Evolutionary conservation across 2,888 invertebrate species (phyloP), one percentile per base, ranked within the genome.

Genomic region (Aquatica leii): DNA sequence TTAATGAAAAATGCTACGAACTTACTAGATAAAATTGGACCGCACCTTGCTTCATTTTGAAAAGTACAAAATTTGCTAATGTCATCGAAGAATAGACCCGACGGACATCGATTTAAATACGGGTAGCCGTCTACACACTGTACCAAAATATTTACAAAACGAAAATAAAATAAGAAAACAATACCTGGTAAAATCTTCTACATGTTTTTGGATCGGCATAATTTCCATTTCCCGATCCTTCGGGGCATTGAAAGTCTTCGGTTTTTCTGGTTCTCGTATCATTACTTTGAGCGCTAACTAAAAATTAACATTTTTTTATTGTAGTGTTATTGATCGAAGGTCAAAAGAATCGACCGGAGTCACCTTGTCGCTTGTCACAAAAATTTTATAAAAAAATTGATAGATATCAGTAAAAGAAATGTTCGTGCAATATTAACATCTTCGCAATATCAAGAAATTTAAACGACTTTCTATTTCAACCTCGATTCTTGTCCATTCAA

Each of bases 121-220:
- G 95, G 94, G 78, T 86, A 93, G 63, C 93, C 93, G 82, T 95
- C 94, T 56, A 95, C 95, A 80, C 95, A 96, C 94, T 95, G 82
- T 71, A 70, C 76, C 74, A 81, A 71, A 53, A 53, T n/a, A 9
- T 9, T 5, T 46, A 14, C 15, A 17, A 21, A 48, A 18, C 1
- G 0, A 1, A 15, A 5, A 15, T 0, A 8, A 9, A 50, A 50
- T 2, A 31, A 21, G 14, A 15, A 31, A 15, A 46, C n/a, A 21
- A 5, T 83, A 94, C 94, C 87, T 95, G 95, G 83, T 94, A 95
- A 84, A 95, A 95, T 76, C 93, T 86, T 74, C 93, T 86, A 80
- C 95, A 95, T 31, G 93, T 94, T 49, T 86, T 91, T 9, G 95
- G 95, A 83, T 95, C 95, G 15, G 95, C 95, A 78, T 90, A 95